phyloP scores from a whole-genome alignment of 1,140 invertebrate species.

The Bombus difficillimus region DNA sequence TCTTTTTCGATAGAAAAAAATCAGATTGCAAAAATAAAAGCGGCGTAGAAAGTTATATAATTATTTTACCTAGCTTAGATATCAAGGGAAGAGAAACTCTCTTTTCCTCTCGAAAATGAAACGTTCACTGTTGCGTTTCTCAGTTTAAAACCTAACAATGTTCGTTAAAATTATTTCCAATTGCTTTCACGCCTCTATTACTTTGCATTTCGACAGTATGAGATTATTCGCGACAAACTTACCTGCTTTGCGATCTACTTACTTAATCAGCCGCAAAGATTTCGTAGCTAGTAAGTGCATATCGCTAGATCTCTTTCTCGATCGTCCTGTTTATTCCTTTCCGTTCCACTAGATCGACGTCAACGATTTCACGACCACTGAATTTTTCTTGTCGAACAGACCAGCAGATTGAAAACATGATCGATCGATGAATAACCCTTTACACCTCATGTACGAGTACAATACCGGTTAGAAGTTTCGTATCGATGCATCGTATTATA shows the following conservation, averaged over 20 bases:
- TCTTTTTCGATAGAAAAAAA: background rate
- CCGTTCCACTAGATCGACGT: background rate
- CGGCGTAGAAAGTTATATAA: background rate
- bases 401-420: background rate
- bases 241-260: constrained; percentile 67
- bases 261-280: constrained; percentile 60
- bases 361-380: background rate
- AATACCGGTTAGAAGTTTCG: background rate
- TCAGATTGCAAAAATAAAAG: background rate
- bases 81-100: background rate
- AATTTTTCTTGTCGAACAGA: background rate
- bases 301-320: constrained; percentile 37
- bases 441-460: background rate
- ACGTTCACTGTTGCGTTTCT: background rate
- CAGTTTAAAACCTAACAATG: no score
- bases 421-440: background rate
- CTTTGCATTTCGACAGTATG: background rate
- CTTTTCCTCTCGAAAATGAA: no score
- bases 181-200: background rate
- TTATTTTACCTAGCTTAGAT: no score
- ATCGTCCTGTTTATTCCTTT: constrained; percentile 48
- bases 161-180: background rate
- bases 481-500: background rate
- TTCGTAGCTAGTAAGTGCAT: constrained; percentile 11
- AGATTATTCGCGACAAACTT: constrained; percentile 59